These are phyloP conservation scores for Hirtodrosophila trivittata DNA, from an alignment of 2,888 invertebrate genomes.

Conservation along the genomic window DNA sequence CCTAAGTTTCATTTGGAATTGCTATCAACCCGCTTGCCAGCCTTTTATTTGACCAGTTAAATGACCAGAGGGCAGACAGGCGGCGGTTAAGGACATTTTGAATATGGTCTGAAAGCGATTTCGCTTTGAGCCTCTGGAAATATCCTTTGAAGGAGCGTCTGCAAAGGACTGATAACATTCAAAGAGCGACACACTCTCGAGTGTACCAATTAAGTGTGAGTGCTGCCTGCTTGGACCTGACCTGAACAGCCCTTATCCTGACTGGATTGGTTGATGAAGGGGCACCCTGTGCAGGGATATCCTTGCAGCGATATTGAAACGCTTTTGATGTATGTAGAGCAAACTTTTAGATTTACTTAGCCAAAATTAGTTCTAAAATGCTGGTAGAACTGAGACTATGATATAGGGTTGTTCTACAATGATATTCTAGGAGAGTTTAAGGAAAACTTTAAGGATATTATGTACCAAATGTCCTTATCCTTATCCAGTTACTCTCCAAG, in stretches of 20 bases:
- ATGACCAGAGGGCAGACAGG: conserved; percentile 47
- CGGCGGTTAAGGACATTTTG: conserved; percentile 53
- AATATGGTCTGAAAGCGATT: conserved; percentile 63
- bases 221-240: conserved; percentile 34
- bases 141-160: conserved; percentile 50
- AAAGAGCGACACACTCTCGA: conserved; percentile 50
- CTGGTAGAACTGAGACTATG: no score
- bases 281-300: neutral
- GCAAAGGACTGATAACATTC: conserved; percentile 74
- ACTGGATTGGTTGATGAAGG: neutral
- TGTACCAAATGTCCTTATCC: no score
- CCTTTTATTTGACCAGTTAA: conserved; percentile 59
- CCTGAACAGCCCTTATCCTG: conserved; percentile 3
- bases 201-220: conserved; percentile 71
- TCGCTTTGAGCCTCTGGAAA: conserved; percentile 7
- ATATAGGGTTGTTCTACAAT: no score
- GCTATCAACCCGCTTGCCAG: conserved; percentile 23
- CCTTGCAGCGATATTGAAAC: conserved; percentile 17
- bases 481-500: no score
- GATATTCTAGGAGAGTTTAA: no score
- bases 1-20: conserved; percentile 41
- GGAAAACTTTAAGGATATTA: no score
- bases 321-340: conserved; percentile 60
- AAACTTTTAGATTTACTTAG: no score
- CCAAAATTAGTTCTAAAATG: no score